Base-by-base conservation (phyloP, 1,140 invertebrate genomes). In the Ceratina japonica region DNA sequence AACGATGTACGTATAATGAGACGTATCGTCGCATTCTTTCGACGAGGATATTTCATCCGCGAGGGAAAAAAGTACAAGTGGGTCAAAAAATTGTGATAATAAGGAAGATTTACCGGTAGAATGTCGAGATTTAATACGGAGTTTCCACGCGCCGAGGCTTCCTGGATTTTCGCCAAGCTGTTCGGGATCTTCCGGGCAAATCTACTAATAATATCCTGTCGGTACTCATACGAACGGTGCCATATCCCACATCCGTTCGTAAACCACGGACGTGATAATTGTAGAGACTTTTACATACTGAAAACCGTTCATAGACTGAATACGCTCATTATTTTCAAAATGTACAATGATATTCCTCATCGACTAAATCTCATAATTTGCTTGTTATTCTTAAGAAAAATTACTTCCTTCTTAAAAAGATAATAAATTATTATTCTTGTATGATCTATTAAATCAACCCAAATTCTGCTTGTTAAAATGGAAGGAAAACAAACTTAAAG, bases 91-190 rank as follows among this genome's bases (percentile, higher is more conserved):
- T n/a, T 56, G 54, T 56, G n/a, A 56, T 56, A 56, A 56, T 18
- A 56, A 56, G 54, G 54, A 56, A 56, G 15, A 56, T 56, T 56
- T 16, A 18, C 54, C 15, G n/a, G 22, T 8, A 15, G 20, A 3
- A 64, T 13, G 20, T 37, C 24, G 12, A 5, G 13, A 15, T 68
- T 68, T 44, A 49, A 66, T 49, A 24, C 51, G 2, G 16, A 27
- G 20, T 27, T 27, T 27, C 22, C 63, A 66, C 63, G 74, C 68
- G 74, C 59, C 59, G 74, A 52, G 58, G 24, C 27, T n/a, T 10
- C 4, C 31, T 75, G 73, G 73, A 75, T 51, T 66, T 24, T 22
- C 10, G 73, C 73, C 73, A 75, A 65, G 18, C 2, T 15, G 0
- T 49, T 75, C 52, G 13, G n/a, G 27, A 58, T 18, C 15, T 65